A percentile compares a stretch with the other conserved stretches of the same genome.
These are phyloP conservation scores for Rosalia funebris DNA, from an alignment of 2,888 invertebrate genomes.

Conservation along the genomic window DNA sequence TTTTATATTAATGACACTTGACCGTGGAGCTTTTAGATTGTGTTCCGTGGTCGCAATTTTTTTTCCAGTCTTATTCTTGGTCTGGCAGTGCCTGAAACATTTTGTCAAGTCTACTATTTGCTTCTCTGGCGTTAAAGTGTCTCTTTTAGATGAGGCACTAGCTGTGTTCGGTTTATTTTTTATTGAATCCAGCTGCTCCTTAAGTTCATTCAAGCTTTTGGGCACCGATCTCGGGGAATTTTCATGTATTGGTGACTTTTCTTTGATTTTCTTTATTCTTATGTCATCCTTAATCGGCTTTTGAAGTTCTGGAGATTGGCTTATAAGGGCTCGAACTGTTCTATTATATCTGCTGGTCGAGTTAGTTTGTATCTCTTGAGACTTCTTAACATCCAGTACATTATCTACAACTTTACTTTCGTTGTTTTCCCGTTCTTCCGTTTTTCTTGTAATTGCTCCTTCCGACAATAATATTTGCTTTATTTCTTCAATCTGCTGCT, in stretches of 20 bases:
- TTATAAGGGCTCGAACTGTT: constrained; percentile 5
- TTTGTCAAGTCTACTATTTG: not conserved
- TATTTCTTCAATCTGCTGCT: not conserved
- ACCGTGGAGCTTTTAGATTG: not conserved
- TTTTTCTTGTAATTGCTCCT: not conserved
- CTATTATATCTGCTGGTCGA: constrained; percentile 1
- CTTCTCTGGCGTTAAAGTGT: not conserved
- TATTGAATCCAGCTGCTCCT: constrained; percentile 13
- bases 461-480: not conserved
- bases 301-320: constrained; percentile 2
- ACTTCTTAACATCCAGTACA: not conserved
- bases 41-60: not conserved
- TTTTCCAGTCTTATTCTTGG: not conserved
- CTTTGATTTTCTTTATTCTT: not conserved
- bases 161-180: not conserved
- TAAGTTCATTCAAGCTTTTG: constrained; percentile 14
- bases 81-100: not conserved
- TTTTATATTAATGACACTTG: not conserved
- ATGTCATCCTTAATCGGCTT: not conserved
- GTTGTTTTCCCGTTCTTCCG: not conserved
- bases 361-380: constrained; percentile 3
- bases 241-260: not conserved
- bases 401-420: not conserved
- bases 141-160: not conserved
- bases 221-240: not conserved